These are phyloP conservation scores for Drosophila sechellia DNA, from an alignment of 1,140 invertebrate species.

Conservation along the genomic window DNA sequence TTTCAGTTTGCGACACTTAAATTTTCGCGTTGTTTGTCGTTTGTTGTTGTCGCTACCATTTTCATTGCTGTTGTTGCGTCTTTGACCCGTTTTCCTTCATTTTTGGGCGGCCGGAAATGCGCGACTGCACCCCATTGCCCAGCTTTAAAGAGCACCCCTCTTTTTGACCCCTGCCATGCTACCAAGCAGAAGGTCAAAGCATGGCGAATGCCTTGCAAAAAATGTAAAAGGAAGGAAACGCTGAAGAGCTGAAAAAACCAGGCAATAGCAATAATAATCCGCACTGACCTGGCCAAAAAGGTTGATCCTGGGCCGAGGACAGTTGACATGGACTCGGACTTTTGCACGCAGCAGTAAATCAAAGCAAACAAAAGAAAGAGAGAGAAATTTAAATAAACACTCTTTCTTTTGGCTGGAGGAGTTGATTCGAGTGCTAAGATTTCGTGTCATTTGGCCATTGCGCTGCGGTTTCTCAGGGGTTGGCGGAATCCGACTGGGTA, in stretches of 20 bases:
- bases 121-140: conserved; percentile 41
- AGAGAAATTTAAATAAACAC: conserved; percentile 36
- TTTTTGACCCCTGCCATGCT: too few relatives aligned
- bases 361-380: conserved; percentile 19
- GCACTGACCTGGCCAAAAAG: conserved; percentile 43
- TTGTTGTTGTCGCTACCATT: conserved; percentile 11
- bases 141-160: neutral
- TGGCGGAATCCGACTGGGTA: neutral
- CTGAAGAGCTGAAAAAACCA: conserved; percentile 1
- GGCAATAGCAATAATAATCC: conserved; percentile 48
- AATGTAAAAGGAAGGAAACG: conserved; percentile 3
- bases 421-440: conserved; percentile 20
- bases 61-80: conserved; percentile 41
- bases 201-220: conserved; percentile 20
- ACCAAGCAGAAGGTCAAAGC: conserved; percentile 42
- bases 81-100: conserved; percentile 64
- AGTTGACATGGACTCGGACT: conserved; percentile 1
- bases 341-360: conserved; percentile 42
- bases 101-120: conserved; percentile 60
- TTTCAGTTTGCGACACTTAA: conserved; percentile 74
- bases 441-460: conserved; percentile 48
- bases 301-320: conserved; percentile 11
- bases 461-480: conserved; percentile 8
- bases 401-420: neutral
- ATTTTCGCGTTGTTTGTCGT: conserved; percentile 60